Base-by-base conservation (phyloP, 1,140 invertebrate genomes). In the Pygmarrhopalites habei region DNA sequence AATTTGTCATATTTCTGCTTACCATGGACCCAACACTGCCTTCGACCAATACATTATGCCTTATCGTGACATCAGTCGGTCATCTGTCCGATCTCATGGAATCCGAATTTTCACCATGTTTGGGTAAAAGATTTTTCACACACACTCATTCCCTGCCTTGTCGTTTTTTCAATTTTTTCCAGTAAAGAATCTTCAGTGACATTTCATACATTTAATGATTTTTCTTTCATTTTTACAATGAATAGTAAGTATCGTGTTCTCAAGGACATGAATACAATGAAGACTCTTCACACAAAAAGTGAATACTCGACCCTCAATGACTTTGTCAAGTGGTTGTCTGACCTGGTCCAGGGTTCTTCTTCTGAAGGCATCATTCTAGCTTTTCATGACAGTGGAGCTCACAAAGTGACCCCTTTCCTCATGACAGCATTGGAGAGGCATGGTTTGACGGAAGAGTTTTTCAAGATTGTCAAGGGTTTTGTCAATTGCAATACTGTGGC, bases 21-120 rank as follows among this genome's bases (percentile, higher is more conserved):
- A 78, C 69, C 85, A 83, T 1, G 81, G 82, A 4, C 78, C 77
- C 43, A 79, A 80, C 10, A 64, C 62, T 15, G 29, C 51, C 5
- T 90, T 88, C 73, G 83, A 85, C 2, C 88, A 90, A 73, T 90
- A 90, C 72, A 87, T 90, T 51, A 90, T 91, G 88, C 88, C 89
- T 1, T 86, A 86, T 74, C 84, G 85, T 58, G 85, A 90, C 75
- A 76, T 90, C 43, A 86, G 84, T 74, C 82, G 82, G 14, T 79
- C 82, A n/a, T 84, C 86, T 2, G 80, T 81, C 43, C 80, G 85
- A 53, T 82, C 86, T 30, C 86, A 89, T 75, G 85, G 83, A 72
- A 81, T 90, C 64, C 81, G 85, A 64, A 85, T 90, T 15, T 83
- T 88, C 63, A 89, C 85, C 66, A 84, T 86, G 58, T 85, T 85